These are phyloP conservation scores for Podocnemis expansa DNA, from an alignment of 2,113 vertebrate genomes.

Conservation along the genomic window DNA sequence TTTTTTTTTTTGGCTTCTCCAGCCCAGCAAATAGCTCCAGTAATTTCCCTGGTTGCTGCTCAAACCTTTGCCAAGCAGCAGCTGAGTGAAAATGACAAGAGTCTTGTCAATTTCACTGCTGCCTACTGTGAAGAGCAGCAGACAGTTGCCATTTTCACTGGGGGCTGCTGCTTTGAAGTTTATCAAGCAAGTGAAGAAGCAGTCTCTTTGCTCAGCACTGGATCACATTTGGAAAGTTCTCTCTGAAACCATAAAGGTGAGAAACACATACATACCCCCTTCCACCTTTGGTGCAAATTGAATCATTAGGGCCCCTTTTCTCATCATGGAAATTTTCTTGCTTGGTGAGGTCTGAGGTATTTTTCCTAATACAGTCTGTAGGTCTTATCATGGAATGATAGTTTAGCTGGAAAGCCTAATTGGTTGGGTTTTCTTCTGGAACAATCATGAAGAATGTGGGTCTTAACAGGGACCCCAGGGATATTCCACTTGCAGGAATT, in stretches of 20 bases:
- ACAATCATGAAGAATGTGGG: background rate
- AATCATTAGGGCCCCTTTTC: background rate
- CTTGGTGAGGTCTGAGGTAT: background rate
- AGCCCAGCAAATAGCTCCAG: fast-evolving
- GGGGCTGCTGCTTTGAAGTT: background rate
- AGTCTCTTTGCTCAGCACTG: background rate
- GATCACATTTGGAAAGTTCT: fast-evolving
- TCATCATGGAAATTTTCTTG: background rate
- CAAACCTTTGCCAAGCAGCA: background rate
- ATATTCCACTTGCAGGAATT: fast-evolving
- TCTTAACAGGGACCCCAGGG: background rate
- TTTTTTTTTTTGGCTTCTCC: background rate
- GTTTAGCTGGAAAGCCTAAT: background rate
- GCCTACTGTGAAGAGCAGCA: background rate
- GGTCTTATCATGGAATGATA: background rate
- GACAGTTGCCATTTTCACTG: background rate
- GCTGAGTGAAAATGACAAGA: background rate
- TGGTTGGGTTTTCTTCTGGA: background rate
- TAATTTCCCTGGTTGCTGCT: fast-evolving
- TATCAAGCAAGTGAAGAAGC: background rate
- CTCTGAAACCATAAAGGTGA: background rate
- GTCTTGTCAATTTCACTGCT: fast-evolving
- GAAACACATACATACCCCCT: background rate
- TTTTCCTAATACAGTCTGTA: background rate
- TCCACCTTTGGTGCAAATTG: background rate